Base-by-base conservation (phyloP, 2,113 vertebrate genomes). In the Rhinolophus ferrumequinum region DNA sequence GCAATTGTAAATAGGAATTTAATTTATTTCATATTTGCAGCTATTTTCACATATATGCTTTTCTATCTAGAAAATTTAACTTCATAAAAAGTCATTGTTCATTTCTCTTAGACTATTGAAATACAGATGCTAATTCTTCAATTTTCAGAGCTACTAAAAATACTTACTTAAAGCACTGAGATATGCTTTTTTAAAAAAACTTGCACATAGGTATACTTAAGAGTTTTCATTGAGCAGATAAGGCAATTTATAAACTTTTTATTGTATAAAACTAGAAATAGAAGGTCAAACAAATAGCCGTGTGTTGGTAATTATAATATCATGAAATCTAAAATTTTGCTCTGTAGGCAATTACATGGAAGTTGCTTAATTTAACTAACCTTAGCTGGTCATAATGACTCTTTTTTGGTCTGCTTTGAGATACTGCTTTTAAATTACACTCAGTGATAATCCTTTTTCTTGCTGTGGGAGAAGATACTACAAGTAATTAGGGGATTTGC, bases 1-100 rank as follows among this genome's bases (percentile, higher is more conserved):
- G n/a, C 19, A 84, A 67, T 72, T 90, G 21, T 24, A 90, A 81
- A 54, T 76, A 24, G 16, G 13, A 79, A 90, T 88, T 77, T 94
- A 96, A 86, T 92, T 94, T 88, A 79, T 67, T 89, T 93, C 24
- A 44, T 44, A 95, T 89, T 95, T 88, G 50, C 3, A 95, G 62
- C 4, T 83, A 52, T 81, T 90, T 80, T 79, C 21, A 14, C 4
- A 75, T 15, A 6, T 18, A 28, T 38, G 7, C 13, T 56, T 90
- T 58, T 92, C 58, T 9, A 66, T 70, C 2, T 66, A 88, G 30
- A 88, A 92, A 88, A 83, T 58, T 30, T 90, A 75, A 87, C 24
- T 56, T 84, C 24, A 33, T 30, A 14, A 52, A 76, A 67, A 41
- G 2, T 86, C 14, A 11, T 24, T 70, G 44, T 44, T 56, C 1